Evolutionary conservation across 2,888 invertebrate genomes (phyloP).

Genomic region (Dromius quadrimaculatus): DNA sequence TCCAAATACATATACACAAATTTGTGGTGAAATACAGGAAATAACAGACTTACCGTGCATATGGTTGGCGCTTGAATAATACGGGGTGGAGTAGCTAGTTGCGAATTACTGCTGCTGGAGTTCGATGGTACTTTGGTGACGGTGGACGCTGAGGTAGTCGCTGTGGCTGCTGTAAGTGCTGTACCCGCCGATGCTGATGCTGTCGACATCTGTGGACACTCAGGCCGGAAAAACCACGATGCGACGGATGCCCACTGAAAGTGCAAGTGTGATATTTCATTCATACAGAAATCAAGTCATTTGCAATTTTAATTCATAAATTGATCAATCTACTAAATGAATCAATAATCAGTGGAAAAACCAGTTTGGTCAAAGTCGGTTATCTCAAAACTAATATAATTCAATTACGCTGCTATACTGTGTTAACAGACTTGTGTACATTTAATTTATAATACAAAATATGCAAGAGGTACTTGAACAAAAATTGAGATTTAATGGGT

Average conservation of each 20-base stretch:
- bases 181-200: conserved; percentile 57
- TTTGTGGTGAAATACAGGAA: conserved; percentile 16
- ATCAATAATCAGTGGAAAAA: conserved; percentile 15
- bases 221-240: conserved; percentile 67
- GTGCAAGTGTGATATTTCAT: background rate
- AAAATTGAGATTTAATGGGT: no score
- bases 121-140: conserved; percentile 51
- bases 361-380: background rate
- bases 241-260: conserved; percentile 68
- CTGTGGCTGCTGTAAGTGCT: conserved; percentile 56
- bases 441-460: conserved; percentile 1
- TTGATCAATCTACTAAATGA: conserved; percentile 9
- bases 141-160: conserved; percentile 52
- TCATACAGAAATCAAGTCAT: conserved; percentile 8
- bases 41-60: conserved; percentile 63
- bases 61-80: conserved; percentile 65
- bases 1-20: conserved; percentile 27
- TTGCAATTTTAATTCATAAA: conserved; percentile 32
- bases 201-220: conserved; percentile 61
- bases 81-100: conserved; percentile 55
- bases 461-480: no score
- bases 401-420: background rate
- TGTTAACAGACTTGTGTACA: conserved; percentile 6
- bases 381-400: conserved; percentile 9
- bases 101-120: conserved; percentile 47